Evolutionary conservation across 2,797 vertebrate genomes (phyloP), one percentile per base, ranked within the genome.

Genomic region (Corythornis leucogaster): DNA sequence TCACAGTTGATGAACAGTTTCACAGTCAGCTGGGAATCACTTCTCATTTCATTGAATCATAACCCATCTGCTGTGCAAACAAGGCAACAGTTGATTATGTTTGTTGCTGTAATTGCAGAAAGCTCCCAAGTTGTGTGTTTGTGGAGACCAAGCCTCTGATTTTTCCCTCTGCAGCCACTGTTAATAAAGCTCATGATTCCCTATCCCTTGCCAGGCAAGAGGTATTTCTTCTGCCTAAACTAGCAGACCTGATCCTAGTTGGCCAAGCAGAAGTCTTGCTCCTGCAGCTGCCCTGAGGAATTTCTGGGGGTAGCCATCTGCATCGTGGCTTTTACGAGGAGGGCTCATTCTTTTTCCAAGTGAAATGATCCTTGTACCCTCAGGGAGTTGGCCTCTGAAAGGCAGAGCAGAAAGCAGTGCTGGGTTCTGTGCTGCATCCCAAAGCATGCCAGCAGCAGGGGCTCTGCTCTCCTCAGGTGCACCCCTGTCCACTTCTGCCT

Each of bases 401-500:
- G 18, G 38, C n/a, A 80, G 64, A 80, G 57, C 22, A 57, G 61
- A 45, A 63, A 74, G n/a, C 45, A 85, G 45, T 0, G 1, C 62
- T 61, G 69, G 7, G 33, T 21, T 71, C 83, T 54, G 62, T 4
- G 3, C 68, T 43, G 45, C 75, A 59, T 69, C 80, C 53, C 78
- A 73, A 91, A 84, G n/a, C 67, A 53, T 28, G 54, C 55, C 16
- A 59, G 59, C 51, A 79, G 74, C 38, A 14, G 57, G 59, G 10
- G 40, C 55, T 61, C 63, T 73, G 21, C 40, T 58, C 33, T 59
- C n/a, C 55, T 45, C 78, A 48, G 12, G 40, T 5, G 5, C 35
- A 12, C 0, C 0, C 35, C 40, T 33, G 24, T 28, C 20, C 3
- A 1, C 30, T 22, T 40, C 38, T 50, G 33, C 15, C 30, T 57